A percentile compares a stretch with the other conserved stretches of the same genome.
These are phyloP conservation scores for Promerops cafer DNA, from an alignment of 2,113 vertebrate species.

Conservation along the genomic window DNA sequence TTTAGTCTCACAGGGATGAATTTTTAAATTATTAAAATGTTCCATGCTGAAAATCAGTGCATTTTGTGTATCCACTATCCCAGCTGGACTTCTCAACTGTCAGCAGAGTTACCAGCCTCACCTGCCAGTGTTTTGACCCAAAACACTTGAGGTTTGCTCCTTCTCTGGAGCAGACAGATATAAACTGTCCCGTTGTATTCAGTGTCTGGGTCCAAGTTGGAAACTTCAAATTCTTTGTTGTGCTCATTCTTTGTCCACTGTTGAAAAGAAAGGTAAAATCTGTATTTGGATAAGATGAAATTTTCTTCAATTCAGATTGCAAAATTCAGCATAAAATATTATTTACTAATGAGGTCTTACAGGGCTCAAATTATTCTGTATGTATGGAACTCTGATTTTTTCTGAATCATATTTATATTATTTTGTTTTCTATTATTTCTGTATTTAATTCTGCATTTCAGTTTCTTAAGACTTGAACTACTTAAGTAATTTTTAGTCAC, in stretches of 20 bases:
- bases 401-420: neutral
- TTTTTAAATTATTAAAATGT: neutral
- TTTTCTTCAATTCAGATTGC: neutral
- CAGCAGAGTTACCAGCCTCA: slow-evolving; percentile 23
- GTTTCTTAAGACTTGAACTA: neutral
- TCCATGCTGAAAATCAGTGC: neutral
- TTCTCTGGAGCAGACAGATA: neutral
- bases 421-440: neutral
- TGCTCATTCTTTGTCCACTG: slow-evolving; percentile 49
- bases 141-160: slow-evolving; percentile 54
- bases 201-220: slow-evolving; percentile 65
- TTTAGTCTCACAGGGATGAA: neutral
- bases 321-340: neutral
- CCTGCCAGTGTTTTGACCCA: slow-evolving; percentile 68
- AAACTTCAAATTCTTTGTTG: slow-evolving; percentile 63
- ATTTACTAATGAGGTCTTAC: neutral
- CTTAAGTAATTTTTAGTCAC: neutral
- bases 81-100: neutral
- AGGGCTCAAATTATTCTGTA: neutral
- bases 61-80: neutral
- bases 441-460: neutral
- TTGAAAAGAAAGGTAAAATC: neutral
- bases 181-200: slow-evolving; percentile 60
- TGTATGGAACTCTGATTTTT: neutral
- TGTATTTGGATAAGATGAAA: neutral